Percentiles rank a stretch among this genome's conserved stretches.
phyloP scores from a whole-genome alignment of 2,888 invertebrate genomes.

The Standfussiana lucernea region DNA sequence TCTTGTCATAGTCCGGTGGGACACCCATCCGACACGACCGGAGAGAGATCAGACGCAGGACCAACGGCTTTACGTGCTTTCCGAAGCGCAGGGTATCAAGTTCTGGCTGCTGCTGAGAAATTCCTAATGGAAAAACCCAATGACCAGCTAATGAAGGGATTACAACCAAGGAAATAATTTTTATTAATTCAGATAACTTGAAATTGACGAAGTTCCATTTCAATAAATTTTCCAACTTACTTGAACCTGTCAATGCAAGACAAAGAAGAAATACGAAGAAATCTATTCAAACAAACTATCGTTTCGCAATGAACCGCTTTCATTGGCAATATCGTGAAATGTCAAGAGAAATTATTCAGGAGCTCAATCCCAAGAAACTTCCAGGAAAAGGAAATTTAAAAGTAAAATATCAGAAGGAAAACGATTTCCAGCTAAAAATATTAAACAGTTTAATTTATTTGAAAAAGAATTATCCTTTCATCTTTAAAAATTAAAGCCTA shows the following conservation, averaged over 20 bases:
- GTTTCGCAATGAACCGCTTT: conserved; percentile 30
- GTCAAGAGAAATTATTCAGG: conserved; percentile 21
- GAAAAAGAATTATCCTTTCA: not conserved
- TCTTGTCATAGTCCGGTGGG: not conserved
- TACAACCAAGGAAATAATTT: not conserved
- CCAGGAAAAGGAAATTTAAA: conserved; percentile 3
- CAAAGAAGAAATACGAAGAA: conserved; percentile 12
- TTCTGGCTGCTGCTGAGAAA: no score
- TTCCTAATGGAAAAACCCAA: no score
- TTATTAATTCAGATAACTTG: not conserved
- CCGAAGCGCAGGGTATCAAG: no score
- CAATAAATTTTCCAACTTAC: conserved; percentile 7
- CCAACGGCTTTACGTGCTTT: no score
- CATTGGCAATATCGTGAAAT: conserved; percentile 20
- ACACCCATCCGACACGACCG: not conserved
- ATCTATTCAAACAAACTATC: conserved; percentile 21
- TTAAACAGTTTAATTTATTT: conserved; percentile 10
- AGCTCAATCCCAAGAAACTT: not conserved
- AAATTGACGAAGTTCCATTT: not conserved
- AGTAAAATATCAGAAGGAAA: conserved; percentile 3
- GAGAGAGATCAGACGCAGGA: not conserved
- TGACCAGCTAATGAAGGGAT: not conserved
- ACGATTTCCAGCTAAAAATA: not conserved
- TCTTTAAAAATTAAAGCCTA: not conserved
- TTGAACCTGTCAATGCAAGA: conserved; percentile 19